phyloP scores from a whole-genome alignment of 2,797 vertebrate genomes.

The Periophthalmus magnuspinnatus region DNA sequence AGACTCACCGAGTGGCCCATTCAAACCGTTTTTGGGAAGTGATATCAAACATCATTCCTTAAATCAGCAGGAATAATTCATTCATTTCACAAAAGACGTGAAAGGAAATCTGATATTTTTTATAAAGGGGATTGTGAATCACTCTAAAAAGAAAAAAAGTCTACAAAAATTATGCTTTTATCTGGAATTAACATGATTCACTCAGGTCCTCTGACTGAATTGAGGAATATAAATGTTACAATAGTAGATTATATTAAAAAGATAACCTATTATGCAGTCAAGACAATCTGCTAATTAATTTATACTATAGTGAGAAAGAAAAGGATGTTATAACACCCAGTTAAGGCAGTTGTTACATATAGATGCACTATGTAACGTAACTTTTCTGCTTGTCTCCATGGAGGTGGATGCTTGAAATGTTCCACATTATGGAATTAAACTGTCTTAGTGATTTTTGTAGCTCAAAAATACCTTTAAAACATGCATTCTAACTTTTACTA shows the following conservation, averaged over 20 bases:
- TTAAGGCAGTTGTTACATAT: not conserved
- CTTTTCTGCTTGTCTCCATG: not conserved
- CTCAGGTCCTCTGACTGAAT: not conserved
- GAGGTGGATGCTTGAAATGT: not conserved
- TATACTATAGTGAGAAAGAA: not conserved
- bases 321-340: not conserved
- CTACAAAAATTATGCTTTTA: not conserved
- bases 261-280: not conserved
- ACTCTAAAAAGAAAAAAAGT: not conserved
- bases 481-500: no score
- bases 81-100: not conserved
- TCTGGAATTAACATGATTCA: not conserved
- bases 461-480: no score
- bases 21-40: not conserved
- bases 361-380: no score
- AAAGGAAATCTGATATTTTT: slow-evolving; percentile 1
- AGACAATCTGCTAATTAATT: not conserved
- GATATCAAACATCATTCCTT: not conserved
- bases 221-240: not conserved
- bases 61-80: slow-evolving; percentile 13
- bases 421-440: no score
- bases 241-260: slow-evolving; percentile 1
- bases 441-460: no score
- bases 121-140: not conserved
- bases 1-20: not conserved